Evolutionary conservation across 2,797 vertebrate genomes (phyloP), one percentile per base, ranked within the genome.

Genomic region (Glyptemys insculpta): DNA sequence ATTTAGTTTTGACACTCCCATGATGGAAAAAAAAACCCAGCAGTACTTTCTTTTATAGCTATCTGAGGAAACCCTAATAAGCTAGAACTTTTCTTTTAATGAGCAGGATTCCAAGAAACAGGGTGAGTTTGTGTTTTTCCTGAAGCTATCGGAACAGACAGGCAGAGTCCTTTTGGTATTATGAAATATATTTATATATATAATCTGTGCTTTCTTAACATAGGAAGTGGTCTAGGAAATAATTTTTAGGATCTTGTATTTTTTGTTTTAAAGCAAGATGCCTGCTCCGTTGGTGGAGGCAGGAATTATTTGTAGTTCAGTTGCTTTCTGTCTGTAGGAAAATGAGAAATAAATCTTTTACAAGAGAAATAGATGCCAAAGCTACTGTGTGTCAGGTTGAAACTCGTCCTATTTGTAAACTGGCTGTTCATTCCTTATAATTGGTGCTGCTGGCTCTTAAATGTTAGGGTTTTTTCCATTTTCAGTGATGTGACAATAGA

Each of bases 1-100:
- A 76, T 98, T 98, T 86, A 94, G 97, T 94, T 91, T 98, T 90
- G 99, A 99, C 99, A 99, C 99, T 99, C 99, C 98, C 97, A 96
- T 96, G 94, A 96, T 80, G 96, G 96, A 95, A 85, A 81, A 91
- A 90, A 76, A 31, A 85, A 79, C 4, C 16, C 31, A 0, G 68
- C 95, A 14, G 52, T 44, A 31, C 68, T 34, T 7, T 79, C 95
- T 91, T 79, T 92, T 97, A 89, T 91, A 97, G 98, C 98, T 97
- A 72, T 97, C 98, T 97, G 96, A 97, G 98, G 98, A 98, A 97
- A 98, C 98, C 97, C 96, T 97, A 37, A 96, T 94, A 86, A 86
- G 95, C 94, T 86, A 94, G 98, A 95, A 97, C 92, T 95, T 95
- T 96, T 87, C 98, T 93, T 88, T 98, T 87, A 98, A 98, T 98